A percentile compares a stretch with the other conserved stretches of the same genome.
Conservation (phyloP, 35 echinoderm and acorn worm genomes). For the Strongylocentrotus purpuratus region DNA sequence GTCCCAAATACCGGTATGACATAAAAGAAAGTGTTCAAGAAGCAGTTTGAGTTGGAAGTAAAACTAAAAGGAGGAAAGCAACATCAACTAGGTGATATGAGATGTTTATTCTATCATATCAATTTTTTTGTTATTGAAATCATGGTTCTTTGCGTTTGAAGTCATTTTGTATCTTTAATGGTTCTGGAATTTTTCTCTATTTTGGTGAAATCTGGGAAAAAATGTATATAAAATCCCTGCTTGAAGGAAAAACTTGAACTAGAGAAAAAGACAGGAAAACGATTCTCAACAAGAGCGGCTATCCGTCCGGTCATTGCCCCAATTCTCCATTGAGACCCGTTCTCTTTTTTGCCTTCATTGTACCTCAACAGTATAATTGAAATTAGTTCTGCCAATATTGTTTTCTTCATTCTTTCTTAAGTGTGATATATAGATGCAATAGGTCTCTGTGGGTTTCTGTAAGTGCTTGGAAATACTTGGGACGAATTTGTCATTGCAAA, state of each 20-base stretch:
- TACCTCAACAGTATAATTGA: not conserved
- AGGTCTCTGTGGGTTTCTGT: not conserved
- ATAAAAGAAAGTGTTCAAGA: no score
- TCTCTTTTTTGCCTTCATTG: not conserved
- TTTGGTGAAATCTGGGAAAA: not conserved
- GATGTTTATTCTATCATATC: no score
- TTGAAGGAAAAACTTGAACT: slow-evolving; percentile 11
- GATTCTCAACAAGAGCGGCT: not conserved
- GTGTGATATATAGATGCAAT: not conserved
- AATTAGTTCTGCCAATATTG: not conserved
- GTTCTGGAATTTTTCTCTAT: no score
- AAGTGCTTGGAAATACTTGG: not conserved
- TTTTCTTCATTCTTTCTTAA: not conserved
- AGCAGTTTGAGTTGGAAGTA: no score
- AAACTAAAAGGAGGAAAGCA: no score
- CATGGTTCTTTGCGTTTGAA: no score
- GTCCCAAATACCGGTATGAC: no score
- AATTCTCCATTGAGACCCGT: not conserved
- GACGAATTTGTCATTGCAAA: not conserved
- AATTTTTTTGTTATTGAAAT: no score
- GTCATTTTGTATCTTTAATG: no score
- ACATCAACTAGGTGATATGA: no score
- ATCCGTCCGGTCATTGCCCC: slow-evolving; percentile 6
- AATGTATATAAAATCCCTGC: not conserved
- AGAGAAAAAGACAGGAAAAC: not conserved